Evolutionary conservation across 2,113 vertebrate species (phyloP), one percentile per base, ranked within the genome.

Genomic region (Oxygymnocypris stewartii): DNA sequence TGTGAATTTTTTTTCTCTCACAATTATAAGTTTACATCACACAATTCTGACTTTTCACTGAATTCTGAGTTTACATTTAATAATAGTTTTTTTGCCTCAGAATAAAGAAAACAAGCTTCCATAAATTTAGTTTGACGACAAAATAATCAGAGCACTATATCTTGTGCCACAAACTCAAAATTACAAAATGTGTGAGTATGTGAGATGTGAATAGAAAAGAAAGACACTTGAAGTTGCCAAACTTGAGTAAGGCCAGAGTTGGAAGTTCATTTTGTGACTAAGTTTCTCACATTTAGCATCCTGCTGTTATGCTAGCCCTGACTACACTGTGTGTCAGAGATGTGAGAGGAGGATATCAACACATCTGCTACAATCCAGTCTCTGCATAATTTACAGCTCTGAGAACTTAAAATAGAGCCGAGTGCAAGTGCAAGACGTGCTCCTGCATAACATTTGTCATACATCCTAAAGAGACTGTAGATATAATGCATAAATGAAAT

Each of bases 341-440:
- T 81, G 79, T 81, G 78, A 59, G 54, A 79, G 54, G 78, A 61
- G 78, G 59, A 63, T 61, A 81, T 81, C 79, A 81, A 81, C 79
- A 81, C 59, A 81, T 81, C 57, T 23, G 79, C 61, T 81, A 67
- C 76, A 78, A 78, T 78, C 14, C 76, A 51, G 47, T 54, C 76
- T 78, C 76, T 78, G 76, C 76, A 78, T 78, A 78, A 78, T 78
- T 78, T 78, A 54, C 76, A 78, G 76, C 49, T 54, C 76, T 78
- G 49, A 16, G 76, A 78, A 78, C 49, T 54, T 78, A 78, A 78
- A 78, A 78, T 78, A 78, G 49, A 78, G 76, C 76, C 16, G 49
- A 31, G 76, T 78, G 47, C 76, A 78, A 35, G 18, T 78, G 44
- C 49, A 54, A 78, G 47, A 54, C 25, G 7, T 78, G 16, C 16